phyloP scores from a whole-genome alignment of 2,113 vertebrate genomes.

The Bombycilla garrulus region DNA sequence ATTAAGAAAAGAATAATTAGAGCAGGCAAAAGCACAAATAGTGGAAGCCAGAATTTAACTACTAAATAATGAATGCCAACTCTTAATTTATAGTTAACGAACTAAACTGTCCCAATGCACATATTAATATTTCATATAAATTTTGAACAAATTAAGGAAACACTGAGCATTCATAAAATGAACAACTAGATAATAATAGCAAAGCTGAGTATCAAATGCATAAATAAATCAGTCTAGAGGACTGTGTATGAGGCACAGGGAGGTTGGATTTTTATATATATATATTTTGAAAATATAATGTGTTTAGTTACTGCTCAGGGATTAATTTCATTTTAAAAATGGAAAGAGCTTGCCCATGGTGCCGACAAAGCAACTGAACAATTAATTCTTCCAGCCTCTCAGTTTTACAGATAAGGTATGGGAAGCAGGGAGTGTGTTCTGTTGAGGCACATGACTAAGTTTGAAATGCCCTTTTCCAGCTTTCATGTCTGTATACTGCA shows the following conservation, averaged over 20 bases:
- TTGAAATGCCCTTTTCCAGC: background rate
- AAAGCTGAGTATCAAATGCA: background rate
- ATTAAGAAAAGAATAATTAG: conserved; percentile 11
- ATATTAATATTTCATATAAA: conserved; percentile 40
- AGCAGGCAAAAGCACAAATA: background rate
- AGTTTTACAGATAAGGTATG: background rate
- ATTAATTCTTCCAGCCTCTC: background rate
- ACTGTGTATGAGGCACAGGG: background rate
- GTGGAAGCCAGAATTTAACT: background rate
- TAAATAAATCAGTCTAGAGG: conserved; percentile 1
- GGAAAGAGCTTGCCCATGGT: background rate
- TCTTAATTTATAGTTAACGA: conserved; percentile 46
- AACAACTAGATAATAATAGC: background rate
- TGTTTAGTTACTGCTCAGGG: background rate
- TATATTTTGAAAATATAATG: background rate
- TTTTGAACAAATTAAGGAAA: conserved; percentile 44
- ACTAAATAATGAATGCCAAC: conserved; percentile 39
- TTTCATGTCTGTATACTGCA: background rate
- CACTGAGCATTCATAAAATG: background rate
- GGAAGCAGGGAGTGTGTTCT: background rate
- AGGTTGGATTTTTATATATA: background rate
- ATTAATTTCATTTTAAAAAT: conserved; percentile 23
- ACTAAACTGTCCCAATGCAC: conserved; percentile 37
- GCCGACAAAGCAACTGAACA: background rate
- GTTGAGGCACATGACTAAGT: background rate